A percentile compares a stretch with the other conserved stretches of the same genome.
These are phyloP conservation scores for Onychostoma macrolepis DNA, from an alignment of 2,113 vertebrate genomes.

Conservation along the genomic window DNA sequence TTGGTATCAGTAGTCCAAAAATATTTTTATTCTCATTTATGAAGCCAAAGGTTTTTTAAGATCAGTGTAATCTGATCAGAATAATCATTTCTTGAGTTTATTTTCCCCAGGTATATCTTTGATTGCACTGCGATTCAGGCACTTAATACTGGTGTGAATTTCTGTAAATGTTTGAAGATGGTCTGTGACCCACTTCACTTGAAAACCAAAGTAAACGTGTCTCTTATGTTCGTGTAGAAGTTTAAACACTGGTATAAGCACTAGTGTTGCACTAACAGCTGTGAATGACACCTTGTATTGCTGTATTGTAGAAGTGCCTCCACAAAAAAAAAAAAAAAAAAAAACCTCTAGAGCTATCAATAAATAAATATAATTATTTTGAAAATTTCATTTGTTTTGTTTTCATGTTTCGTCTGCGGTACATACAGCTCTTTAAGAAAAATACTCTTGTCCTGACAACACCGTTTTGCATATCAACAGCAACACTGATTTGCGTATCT, in stretches of 20 bases:
- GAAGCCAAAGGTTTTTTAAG: constrained; percentile 25
- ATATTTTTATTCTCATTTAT: constrained; percentile 7
- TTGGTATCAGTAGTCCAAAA: neutral
- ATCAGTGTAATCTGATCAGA: constrained; percentile 10
- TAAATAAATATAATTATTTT: constrained; percentile 14
- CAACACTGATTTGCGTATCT: too few relatives aligned
- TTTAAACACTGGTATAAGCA: neutral
- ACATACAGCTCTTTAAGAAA: neutral
- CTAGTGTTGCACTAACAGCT: neutral
- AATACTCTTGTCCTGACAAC: neutral
- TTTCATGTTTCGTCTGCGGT: neutral
- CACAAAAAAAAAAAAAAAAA: neutral
- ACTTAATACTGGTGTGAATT: neutral
- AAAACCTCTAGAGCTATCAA: neutral
- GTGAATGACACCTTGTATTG: constrained; percentile 1
- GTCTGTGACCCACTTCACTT: neutral
- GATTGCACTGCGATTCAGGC: neutral
- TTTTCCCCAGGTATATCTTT: neutral
- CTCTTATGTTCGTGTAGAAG: neutral
- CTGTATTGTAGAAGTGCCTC: constrained; percentile 35
- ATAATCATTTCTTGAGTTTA: neutral
- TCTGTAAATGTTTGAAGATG: neutral
- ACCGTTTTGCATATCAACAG: neutral
- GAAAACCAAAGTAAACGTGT: constrained; percentile 8
- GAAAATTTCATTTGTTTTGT: neutral